Evolutionary conservation across 2,797 vertebrate species (phyloP), one percentile per base, ranked within the genome.

Genomic region (Sebastes variabilis): DNA sequence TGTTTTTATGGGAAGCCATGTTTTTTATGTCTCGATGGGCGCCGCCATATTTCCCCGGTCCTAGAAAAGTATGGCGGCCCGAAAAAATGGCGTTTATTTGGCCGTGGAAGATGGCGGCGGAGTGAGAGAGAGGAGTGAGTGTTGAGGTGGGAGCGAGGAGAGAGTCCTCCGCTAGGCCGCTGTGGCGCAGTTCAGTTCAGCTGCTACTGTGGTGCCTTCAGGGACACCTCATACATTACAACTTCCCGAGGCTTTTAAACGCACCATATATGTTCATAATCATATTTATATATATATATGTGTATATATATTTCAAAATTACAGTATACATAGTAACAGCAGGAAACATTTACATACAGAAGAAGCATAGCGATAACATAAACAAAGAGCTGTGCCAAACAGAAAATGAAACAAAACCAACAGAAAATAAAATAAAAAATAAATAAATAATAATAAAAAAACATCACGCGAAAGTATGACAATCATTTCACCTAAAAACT

Each of bases 1-100:
- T 98, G 97, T 98, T 98, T 97, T 98, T 97, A 97, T 97, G 95
- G 97, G 98, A 98, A 97, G 98, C 98, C 98, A 99, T 98, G 98
- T 99, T 98, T 55, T 97, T 97, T 97, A 97, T 97, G 96, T 97
- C 96, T 96, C 93, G 97, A 97, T 99, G 98, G 98, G 98, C 98
- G 98, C 98, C 98, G 98, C 98, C 98, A 99, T 99, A 97, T 99
- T 99, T 98, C 95, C 97, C 97, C 95, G 96, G 36, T 97, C 97
- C 96, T 96, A 97, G 90, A 94, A 95, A 38, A 95, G 97, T 99
- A 99, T 99, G 98, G 98, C 98, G 97, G 97, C 97, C 98, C 97
- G 97, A 98, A 99, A 99, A 97, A 97, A 99, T 99, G 98, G 97
- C 98, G 96, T 96, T 95, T 94, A 94, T 95, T 95, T 95, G 96